Evolutionary conservation across 1,140 invertebrate genomes (phyloP).

Genomic region (Atta texana): DNA sequence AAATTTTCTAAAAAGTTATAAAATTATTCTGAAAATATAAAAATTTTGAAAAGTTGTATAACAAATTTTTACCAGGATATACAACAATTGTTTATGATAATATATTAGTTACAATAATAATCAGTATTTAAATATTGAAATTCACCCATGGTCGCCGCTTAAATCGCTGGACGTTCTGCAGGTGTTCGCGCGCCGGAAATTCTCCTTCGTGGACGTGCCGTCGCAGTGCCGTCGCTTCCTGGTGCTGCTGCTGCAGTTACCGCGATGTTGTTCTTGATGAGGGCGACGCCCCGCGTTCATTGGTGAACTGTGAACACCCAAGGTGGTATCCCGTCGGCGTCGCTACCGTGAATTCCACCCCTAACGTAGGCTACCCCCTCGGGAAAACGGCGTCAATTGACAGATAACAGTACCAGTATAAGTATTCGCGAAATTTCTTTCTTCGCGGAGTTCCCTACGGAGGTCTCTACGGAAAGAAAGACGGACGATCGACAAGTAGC

Average conservation of each 20-base stretch:
- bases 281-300: constrained; percentile 78
- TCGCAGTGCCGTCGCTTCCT: constrained; percentile 76
- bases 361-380: neutral
- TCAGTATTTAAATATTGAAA: constrained; percentile 12
- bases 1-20: too few relatives aligned
- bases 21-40: too few relatives aligned
- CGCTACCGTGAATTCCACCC: constrained; percentile 66
- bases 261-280: constrained; percentile 76
- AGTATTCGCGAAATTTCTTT: neutral
- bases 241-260: constrained; percentile 70
- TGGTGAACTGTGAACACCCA: constrained; percentile 77
- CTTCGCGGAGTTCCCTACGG: neutral
- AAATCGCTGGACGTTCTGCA: constrained; percentile 56
- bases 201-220: constrained; percentile 50
- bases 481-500: neutral
- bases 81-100: neutral
- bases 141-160: constrained; percentile 73
- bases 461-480: constrained; percentile 10
- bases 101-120: neutral
- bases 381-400: neutral
- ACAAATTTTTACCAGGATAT: too few relatives aligned
- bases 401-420: too few relatives aligned
- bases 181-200: constrained; percentile 8
- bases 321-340: constrained; percentile 76
- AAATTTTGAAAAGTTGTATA: too few relatives aligned